Evolutionary conservation across 2,113 vertebrate genomes (phyloP), one percentile per base, ranked within the genome.

Genomic region (Otis tarda): DNA sequence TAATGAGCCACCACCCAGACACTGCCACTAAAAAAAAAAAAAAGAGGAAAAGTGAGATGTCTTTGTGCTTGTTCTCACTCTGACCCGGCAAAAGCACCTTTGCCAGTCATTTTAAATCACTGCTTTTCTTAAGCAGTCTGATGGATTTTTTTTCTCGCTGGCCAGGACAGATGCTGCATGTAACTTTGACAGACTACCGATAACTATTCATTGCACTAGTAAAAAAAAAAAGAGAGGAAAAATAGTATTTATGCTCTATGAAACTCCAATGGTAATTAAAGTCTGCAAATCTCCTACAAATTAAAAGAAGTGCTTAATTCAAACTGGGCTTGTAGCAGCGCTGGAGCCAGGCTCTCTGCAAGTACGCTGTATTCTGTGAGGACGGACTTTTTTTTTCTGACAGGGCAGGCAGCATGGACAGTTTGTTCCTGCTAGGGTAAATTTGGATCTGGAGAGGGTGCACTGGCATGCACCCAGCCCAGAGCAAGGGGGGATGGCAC

Each of bases 1-100:
- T 94, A 96, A 95, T 92, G 90, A 93, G 85, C 31, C 90, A 83
- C 83, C 65, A 92, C 87, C 76, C 88, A 93, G 91, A 91, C 61
- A 84, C 37, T 55, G 70, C 64, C 57, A 91, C 33, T 6, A 55
- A 77, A 77, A 87, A 83, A 56, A 76, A 35, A 87, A 55, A 65
- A 35, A 53, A 43, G 43, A 47, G 28, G 10, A 69, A 70, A 89
- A 84, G 56, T 67, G 80, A 71, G 35, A 78, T 57, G 53, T 17
- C 16, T 94, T 88, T 93, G n/a, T 63, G 63, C n/a, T 33, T 50
- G 15, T 75, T 94, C 61, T 78, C 70, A 47, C 39, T 53, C 52
- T 79, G 80, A 84, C 71, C 70, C 7, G 0, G 37, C 50, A 83
- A 67, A 90, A 83, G 20, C 63, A 96, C 85, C 89, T 94, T 93